These are phyloP conservation scores for Drosophila oshimai DNA, from an alignment of 1,140 invertebrate genomes.

Conservation along the genomic window DNA sequence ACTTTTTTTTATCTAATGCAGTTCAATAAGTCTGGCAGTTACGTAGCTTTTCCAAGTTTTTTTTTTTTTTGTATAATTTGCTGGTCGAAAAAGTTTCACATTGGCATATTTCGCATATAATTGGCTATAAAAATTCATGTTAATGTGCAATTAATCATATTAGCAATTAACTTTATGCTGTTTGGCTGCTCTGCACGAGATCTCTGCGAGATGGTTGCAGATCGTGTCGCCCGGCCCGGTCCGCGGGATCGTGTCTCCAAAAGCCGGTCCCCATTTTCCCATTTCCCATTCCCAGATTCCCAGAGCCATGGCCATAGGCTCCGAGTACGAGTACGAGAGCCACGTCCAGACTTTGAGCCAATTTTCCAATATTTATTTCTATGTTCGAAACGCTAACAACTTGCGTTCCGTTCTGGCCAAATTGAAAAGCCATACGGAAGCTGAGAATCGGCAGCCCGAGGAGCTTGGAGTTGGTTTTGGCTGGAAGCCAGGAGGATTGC, in stretches of 20 bases:
- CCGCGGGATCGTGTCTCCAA: constrained; percentile 59
- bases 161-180: constrained; percentile 82
- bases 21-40: background rate
- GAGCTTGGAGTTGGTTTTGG: background rate
- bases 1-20: background rate
- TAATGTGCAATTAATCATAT: constrained; percentile 82
- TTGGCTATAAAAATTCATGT: constrained; percentile 81
- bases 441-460: constrained; percentile 19
- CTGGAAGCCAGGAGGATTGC: constrained; percentile 17
- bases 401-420: constrained; percentile 55
- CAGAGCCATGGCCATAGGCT: constrained; percentile 21
- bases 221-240: constrained; percentile 50
- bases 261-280: constrained; percentile 51
- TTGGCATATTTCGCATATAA: constrained; percentile 78
- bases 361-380: constrained; percentile 77
- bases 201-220: constrained; percentile 46
- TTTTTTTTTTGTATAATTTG: background rate
- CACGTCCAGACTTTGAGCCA: constrained; percentile 47
- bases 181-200: constrained; percentile 71
- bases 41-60: background rate
- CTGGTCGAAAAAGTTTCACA: constrained; percentile 42
- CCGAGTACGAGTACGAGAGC: no score
- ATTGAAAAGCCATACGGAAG: constrained; percentile 73
- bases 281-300: constrained; percentile 38
- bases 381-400: constrained; percentile 69